These are phyloP conservation scores for Eilema caniola DNA, from an alignment of 2,888 invertebrate genomes.

Conservation along the genomic window DNA sequence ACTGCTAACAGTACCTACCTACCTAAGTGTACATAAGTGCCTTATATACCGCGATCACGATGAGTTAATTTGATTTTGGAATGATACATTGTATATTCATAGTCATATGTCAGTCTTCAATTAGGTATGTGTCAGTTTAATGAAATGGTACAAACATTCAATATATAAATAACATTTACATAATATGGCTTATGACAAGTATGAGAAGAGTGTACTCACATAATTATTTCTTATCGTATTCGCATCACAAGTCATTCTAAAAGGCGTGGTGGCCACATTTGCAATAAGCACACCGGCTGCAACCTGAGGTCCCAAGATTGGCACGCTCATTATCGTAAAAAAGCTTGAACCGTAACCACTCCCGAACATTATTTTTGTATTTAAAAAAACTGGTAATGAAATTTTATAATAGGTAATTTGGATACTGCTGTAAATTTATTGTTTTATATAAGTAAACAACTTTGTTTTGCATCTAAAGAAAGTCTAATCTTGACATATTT, in stretches of 20 bases:
- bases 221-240: conserved; percentile 1
- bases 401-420: not conserved
- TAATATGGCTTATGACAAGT: not conserved
- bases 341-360: conserved; percentile 53
- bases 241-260: conserved; percentile 18
- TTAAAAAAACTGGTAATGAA: not conserved
- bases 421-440: not conserved
- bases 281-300: conserved; percentile 55
- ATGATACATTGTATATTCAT: too few relatives aligned
- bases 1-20: too few relatives aligned
- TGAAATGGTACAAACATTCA: not conserved
- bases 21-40: too few relatives aligned
- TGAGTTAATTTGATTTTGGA: too few relatives aligned
- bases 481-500: conserved; percentile 29
- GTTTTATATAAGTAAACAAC: not conserved
- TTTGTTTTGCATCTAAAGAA: conserved; percentile 19
- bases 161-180: not conserved
- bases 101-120: too few relatives aligned
- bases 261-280: conserved; percentile 47
- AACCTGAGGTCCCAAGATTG: conserved; percentile 61
- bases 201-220: conserved; percentile 20
- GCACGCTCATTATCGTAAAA: conserved; percentile 55
- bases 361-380: conserved; percentile 53
- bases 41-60: too few relatives aligned
- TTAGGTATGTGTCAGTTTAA: not conserved